Base-by-base conservation (phyloP, 92 coral and sea anemone genomes). In the Heteractis magnifica region DNA sequence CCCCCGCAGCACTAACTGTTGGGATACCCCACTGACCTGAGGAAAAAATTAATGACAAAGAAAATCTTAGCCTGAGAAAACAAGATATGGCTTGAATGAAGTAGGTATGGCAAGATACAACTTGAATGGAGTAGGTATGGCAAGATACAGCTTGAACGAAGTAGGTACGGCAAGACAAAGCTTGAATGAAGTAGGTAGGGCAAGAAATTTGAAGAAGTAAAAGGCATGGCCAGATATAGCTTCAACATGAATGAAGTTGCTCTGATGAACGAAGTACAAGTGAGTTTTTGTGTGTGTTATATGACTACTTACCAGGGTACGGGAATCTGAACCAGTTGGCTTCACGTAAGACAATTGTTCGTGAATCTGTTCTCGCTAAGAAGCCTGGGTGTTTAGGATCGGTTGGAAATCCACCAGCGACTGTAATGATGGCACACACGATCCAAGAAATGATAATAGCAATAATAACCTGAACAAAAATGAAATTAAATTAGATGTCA, bases 11-110 rank as follows among this genome's bases (percentile, higher is more conserved):
- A 85, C 97, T 95, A 49, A 95, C 94, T 16, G 97, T 95, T 1
- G 98, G 98, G 10, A 77, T 89, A 2, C 98, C 98, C 98, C 98
- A 95, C 79, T 95, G 98, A 78, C 98, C 98, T 95, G 77, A 62
- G 23, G 18, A 62, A 62, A 18, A 62, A 62, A 3, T 62, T n/a
- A 62, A 62, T n/a, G 20, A 1, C 3, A 9, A 1, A 18, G 14
- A 55, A 55, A 55, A 55, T 8, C 20, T 5, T 62, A 4, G 21
- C 26, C 26, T 26, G 26, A 26, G 26, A 26, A 26, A 26, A 26
- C 26, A 26, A 26, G 26, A 26, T 26, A 26, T n/a, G 1, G 26
- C 26, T 26, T 26, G 44, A 34, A 34, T 34, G 44, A 34, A 34
- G 44, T 34, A 34, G 2, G 3, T 2, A 34, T 0, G 44, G 44